Evolutionary conservation across 2,888 invertebrate species (phyloP).

Genomic region (Diogma glabrata): DNA sequence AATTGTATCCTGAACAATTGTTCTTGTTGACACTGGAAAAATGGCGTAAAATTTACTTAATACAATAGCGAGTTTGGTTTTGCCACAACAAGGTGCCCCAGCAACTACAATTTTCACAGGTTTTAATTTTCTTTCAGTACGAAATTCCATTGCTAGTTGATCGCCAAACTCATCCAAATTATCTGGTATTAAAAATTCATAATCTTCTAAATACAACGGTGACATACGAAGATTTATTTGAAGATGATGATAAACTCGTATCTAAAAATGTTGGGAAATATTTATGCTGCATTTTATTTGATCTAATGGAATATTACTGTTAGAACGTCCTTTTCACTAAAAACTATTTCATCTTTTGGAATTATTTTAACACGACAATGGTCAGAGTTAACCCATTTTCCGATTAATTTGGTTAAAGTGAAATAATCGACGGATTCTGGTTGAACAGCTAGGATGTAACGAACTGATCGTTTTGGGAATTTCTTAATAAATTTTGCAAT

Average conservation of each 20-base stretch:
- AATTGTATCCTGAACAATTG: constrained; percentile 8
- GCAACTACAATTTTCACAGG: constrained; percentile 48
- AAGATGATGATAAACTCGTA: constrained; percentile 44
- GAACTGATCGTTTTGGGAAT: constrained; percentile 40
- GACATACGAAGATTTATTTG: constrained; percentile 47
- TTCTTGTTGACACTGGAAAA: constrained; percentile 13
- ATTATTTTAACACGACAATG: constrained; percentile 38
- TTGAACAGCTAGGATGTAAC: constrained; percentile 53
- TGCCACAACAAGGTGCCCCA: constrained; percentile 55
- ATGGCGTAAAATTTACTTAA: constrained; percentile 46
- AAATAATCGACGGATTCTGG: constrained; percentile 42
- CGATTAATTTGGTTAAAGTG: constrained; percentile 45
- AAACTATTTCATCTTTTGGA: constrained; percentile 44
- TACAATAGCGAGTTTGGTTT: constrained; percentile 45
- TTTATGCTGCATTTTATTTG: background rate
- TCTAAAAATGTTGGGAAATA: constrained; percentile 32
- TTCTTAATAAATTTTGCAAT: constrained; percentile 38
- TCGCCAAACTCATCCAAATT: constrained; percentile 24
- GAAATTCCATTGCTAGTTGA: constrained; percentile 40
- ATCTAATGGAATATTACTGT: constrained; percentile 24
- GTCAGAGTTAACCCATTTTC: constrained; percentile 16
- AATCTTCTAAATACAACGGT: constrained; percentile 43
- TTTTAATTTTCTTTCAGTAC: constrained; percentile 41
- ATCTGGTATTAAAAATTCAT: constrained; percentile 35
- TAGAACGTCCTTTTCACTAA: constrained; percentile 40